Percentiles rank a stretch among this genome's conserved stretches.
Conservation (phyloP, 92 coral and sea anemone genomes). For the Desmophyllum pertusum region DNA sequence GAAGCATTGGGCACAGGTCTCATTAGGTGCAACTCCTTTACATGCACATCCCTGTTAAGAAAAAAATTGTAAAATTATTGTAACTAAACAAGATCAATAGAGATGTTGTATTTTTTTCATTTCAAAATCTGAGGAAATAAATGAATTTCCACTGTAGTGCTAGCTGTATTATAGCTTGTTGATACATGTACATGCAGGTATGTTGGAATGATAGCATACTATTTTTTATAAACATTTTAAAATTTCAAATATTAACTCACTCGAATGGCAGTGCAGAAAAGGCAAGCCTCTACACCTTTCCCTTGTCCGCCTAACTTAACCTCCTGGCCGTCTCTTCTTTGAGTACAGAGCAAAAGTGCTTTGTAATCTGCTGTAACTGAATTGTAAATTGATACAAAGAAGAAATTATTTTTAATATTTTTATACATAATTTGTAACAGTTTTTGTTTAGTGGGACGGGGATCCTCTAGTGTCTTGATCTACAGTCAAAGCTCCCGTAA, state of each 20-base stretch:
- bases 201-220: too few relatives aligned
- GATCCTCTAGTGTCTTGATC: too few relatives aligned
- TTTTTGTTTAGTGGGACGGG: too few relatives aligned
- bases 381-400: neutral
- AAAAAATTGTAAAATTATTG: too few relatives aligned
- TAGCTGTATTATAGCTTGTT: neutral
- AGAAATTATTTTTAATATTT: too few relatives aligned
- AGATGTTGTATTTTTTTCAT: neutral
- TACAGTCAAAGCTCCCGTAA: too few relatives aligned
- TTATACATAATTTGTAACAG: too few relatives aligned
- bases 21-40: constrained; percentile 44
- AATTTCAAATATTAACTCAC: too few relatives aligned
- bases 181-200: too few relatives aligned
- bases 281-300: constrained; percentile 49
- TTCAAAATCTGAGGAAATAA: too few relatives aligned
- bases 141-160: neutral
- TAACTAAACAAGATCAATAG: neutral
- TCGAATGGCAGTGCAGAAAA: constrained; percentile 51
- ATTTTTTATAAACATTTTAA: neutral
- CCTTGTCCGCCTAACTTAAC: constrained; percentile 42
- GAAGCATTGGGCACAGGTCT: constrained; percentile 35
- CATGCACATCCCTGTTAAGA: constrained; percentile 33
- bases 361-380: constrained; percentile 61
- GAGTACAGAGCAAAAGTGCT: constrained; percentile 51
- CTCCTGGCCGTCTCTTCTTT: constrained; percentile 33